Percentiles rank a stretch among this genome's conserved stretches.
These are phyloP conservation scores for Standfussiana lucernea DNA, from an alignment of 2,888 invertebrate genomes.

Conservation along the genomic window DNA sequence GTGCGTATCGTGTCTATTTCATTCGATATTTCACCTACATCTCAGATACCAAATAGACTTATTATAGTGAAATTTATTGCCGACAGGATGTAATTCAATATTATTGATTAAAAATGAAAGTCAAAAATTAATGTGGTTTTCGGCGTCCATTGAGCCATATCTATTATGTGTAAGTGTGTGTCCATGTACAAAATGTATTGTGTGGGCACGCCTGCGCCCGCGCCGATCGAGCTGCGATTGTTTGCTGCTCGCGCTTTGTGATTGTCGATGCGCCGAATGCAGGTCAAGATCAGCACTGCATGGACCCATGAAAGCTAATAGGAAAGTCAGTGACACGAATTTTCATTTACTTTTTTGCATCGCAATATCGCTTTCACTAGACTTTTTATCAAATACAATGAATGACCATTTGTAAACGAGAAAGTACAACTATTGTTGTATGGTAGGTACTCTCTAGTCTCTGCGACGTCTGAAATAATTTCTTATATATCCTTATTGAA, in stretches of 20 bases:
- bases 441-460: conserved; percentile 69
- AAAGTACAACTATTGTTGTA: conserved; percentile 86
- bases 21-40: conserved; percentile 61
- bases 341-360: conserved; percentile 89
- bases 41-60: conserved; percentile 51
- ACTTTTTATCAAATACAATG: conserved; percentile 85
- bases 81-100: conserved; percentile 58
- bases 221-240: conserved; percentile 47
- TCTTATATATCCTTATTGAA: conserved; percentile 80
- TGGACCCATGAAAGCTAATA: conserved; percentile 80
- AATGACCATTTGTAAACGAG: conserved; percentile 87
- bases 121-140: conserved; percentile 49
- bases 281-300: conserved; percentile 81
- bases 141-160: conserved; percentile 38
- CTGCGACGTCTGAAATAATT: conserved; percentile 75
- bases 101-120: conserved; percentile 66
- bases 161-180: conserved; percentile 24
- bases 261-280: conserved; percentile 72
- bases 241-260: conserved; percentile 57
- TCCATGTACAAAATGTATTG: conserved; percentile 35
- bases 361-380: conserved; percentile 89
- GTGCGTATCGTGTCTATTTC: conserved; percentile 50
- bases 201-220: conserved; percentile 40
- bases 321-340: conserved; percentile 89
- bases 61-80: conserved; percentile 61